Evolutionary conservation across 2,797 vertebrate genomes (phyloP).

Genomic region (Notolabrus celidotus): DNA sequence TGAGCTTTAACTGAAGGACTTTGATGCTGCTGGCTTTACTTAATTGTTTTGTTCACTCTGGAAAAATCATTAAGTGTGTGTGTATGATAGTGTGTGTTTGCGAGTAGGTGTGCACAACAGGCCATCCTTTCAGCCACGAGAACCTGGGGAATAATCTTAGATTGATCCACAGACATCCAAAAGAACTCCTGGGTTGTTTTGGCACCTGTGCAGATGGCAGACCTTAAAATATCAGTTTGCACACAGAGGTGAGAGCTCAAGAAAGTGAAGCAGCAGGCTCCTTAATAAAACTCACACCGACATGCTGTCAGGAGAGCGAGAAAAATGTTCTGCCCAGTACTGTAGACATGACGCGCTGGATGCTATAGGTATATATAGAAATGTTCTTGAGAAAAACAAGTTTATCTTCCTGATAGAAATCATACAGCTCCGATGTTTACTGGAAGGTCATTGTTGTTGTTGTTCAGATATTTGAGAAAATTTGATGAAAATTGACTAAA

Average conservation of each 20-base stretch:
- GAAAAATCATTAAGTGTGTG: slow-evolving; percentile 76
- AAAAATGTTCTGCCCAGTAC: slow-evolving; percentile 39
- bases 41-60: slow-evolving; percentile 83
- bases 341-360: slow-evolving; percentile 28
- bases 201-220: slow-evolving; percentile 80
- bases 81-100: slow-evolving; percentile 12
- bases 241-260: slow-evolving; percentile 71
- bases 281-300: slow-evolving; percentile 64
- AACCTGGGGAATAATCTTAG: slow-evolving; percentile 75
- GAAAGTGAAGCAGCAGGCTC: slow-evolving; percentile 54
- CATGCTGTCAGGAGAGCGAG: slow-evolving; percentile 38
- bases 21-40: slow-evolving; percentile 66
- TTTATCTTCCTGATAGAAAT: neutral
- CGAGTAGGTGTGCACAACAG: neutral
- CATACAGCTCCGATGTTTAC: neutral
- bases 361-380: neutral
- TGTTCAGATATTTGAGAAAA: too few species aligned
- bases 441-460: neutral
- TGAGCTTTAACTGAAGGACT: slow-evolving; percentile 63
- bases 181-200: slow-evolving; percentile 71
- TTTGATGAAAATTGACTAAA: too few species aligned
- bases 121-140: slow-evolving; percentile 44
- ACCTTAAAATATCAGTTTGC: slow-evolving; percentile 79
- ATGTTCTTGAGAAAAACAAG: neutral
- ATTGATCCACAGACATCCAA: slow-evolving; percentile 76